These are phyloP conservation scores for Eolophus roseicapilla DNA, from an alignment of 2,113 vertebrate genomes.

Conservation along the genomic window DNA sequence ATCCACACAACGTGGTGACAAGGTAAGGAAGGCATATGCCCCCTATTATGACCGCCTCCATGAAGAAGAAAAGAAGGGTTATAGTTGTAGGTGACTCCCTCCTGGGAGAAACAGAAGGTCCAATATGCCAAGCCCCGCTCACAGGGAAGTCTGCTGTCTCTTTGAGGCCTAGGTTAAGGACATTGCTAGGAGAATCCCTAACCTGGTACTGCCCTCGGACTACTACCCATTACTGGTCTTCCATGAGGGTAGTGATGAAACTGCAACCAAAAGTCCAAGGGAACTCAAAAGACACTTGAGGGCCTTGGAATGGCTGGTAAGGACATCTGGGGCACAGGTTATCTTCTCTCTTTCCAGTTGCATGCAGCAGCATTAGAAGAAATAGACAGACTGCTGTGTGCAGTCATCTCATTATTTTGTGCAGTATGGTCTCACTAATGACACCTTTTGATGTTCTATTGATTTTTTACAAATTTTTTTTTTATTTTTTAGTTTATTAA, in stretches of 20 bases:
- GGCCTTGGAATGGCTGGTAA: not conserved
- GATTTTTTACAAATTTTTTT: not conserved
- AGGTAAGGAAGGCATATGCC: not conserved
- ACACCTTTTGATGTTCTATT: not conserved
- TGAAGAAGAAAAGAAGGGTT: not conserved
- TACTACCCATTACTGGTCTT: not conserved
- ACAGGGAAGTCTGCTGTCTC: not conserved
- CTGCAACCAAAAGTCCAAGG: not conserved
- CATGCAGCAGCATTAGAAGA: not conserved
- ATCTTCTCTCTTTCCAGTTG: not conserved
- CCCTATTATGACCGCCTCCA: not conserved
- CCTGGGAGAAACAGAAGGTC: not conserved
- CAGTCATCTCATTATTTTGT: not conserved
- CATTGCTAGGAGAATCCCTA: not conserved
- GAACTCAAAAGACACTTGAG: not conserved
- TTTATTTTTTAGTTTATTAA: not conserved
- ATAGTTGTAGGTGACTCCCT: not conserved
- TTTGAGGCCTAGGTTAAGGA: not conserved
- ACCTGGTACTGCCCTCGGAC: rapidly evolving
- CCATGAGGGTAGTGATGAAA: rapidly evolving
- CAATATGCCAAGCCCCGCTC: not conserved
- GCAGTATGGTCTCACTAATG: not conserved
- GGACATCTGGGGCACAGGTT: not conserved
- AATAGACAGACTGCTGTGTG: not conserved
- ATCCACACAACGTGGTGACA: not conserved